Evolutionary conservation across 2,113 vertebrate species (phyloP).

Genomic region (Aramus guarauna): DNA sequence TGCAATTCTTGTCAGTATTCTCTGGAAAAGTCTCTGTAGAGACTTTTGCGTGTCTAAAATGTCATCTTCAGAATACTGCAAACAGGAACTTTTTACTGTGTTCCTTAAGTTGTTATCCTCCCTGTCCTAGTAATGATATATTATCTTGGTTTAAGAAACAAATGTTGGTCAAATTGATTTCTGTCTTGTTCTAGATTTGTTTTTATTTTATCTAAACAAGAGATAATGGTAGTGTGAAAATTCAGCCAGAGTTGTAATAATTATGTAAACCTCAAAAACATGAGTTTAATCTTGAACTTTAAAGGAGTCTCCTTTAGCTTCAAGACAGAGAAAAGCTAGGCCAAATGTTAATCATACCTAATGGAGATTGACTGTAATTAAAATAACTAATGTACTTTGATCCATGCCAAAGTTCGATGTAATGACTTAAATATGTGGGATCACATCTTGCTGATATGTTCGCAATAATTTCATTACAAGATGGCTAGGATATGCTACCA

Average conservation of each 20-base stretch:
- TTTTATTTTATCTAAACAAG: neutral
- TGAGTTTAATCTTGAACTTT: neutral
- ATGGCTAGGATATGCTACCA: conserved; percentile 19
- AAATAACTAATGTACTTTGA: conserved; percentile 44
- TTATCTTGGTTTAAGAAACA: neutral
- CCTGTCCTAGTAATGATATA: neutral
- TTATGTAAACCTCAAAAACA: neutral
- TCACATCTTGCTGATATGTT: conserved; percentile 18
- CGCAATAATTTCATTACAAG: conserved; percentile 23
- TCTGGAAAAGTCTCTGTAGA: neutral
- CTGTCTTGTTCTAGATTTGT: neutral
- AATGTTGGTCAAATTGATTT: neutral
- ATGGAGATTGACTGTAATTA: conserved; percentile 45
- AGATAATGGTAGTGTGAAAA: neutral
- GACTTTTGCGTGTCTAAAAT: neutral
- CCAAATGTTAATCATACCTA: conserved; percentile 39
- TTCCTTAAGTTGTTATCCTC: neutral
- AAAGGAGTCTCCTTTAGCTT: neutral
- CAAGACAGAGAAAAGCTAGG: neutral
- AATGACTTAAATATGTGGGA: conserved; percentile 46
- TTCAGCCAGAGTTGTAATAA: neutral
- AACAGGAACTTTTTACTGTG: rapidly evolving
- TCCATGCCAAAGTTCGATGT: neutral
- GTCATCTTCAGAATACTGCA: neutral
- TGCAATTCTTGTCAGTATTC: neutral